Evolutionary conservation across 1,140 invertebrate species (phyloP).

Genomic region (Ostrea denselamellosa): DNA sequence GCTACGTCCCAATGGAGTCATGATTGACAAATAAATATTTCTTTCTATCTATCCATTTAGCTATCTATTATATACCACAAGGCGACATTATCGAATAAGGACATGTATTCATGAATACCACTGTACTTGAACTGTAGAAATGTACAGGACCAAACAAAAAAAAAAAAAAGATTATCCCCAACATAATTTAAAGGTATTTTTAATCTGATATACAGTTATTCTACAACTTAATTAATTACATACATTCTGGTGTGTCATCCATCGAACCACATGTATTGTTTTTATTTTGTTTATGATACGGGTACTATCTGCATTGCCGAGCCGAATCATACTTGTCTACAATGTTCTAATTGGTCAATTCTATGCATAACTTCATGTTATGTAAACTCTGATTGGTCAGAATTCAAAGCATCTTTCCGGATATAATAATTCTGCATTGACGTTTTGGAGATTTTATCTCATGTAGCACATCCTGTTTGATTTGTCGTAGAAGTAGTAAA

Average conservation of each 20-base stretch:
- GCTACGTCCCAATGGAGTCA: too few relatives aligned
- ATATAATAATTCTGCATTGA: not conserved
- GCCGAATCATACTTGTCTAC: not conserved
- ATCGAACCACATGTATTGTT: not conserved
- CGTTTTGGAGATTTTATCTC: not conserved
- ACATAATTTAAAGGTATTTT: too few relatives aligned
- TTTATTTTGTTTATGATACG: conserved; percentile 12
- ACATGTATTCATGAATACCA: too few relatives aligned
- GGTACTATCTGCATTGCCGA: not conserved
- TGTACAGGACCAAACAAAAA: too few relatives aligned
- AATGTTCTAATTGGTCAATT: not conserved
- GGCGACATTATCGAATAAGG: too few relatives aligned
- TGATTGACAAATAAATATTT: too few relatives aligned
- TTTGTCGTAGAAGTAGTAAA: not conserved
- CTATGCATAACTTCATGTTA: not conserved
- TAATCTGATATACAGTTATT: not conserved
- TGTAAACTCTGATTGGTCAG: not conserved
- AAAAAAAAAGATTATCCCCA: not conserved
- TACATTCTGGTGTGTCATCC: not conserved
- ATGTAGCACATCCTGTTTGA: not conserved
- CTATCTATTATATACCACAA: too few relatives aligned
- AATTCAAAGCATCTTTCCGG: not conserved
- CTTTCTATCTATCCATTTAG: too few relatives aligned
- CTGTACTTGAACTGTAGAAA: too few relatives aligned
- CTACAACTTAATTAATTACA: not conserved